Base-by-base conservation (phyloP, 2,113 vertebrate species). In the Sapayoa aenigma region DNA sequence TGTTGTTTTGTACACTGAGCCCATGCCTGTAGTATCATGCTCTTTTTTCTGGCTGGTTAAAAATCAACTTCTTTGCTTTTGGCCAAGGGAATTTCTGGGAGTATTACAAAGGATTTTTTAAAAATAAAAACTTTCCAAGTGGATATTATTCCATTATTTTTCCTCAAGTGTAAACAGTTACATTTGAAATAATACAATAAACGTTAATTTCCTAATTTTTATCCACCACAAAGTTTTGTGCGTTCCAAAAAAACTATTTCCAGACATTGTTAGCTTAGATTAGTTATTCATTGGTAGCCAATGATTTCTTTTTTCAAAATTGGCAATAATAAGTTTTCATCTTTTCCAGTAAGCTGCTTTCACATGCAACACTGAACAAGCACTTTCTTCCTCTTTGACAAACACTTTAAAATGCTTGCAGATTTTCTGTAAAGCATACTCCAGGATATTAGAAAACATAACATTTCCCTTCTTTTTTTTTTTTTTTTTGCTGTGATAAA, bases 91-190 rank as follows among this genome's bases (percentile, higher is more conserved):
- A 95, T 95, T 98, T 97, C 97, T 98, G 97, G 97, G 97, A 98
- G 96, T 65, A 95, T 95, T 94, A 95, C 93, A 98, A 96, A 97
- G 81, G 67, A 96, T 96, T 97, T 97, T 95, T 94, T 47, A 37
- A 90, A 95, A 89, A 90, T 60, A 90, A 93, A 83, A 86, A 93
- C 97, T 98, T 98, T 98, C 97, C 97, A 98, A 98, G 96, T 98
- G 97, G 94, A 97, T 97, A 97, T 98, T 97, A 98, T 97, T 98
- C 98, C 97, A 98, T 97, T 98, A 97, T 98, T 98, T 97, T 98
- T 97, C 96, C 96, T 98, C 98, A 98, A 98, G 97, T 98, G 97
- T 98, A 98, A 98, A 98, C 98, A 98, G 97, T 98, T 98, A 97
- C 98, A 98, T 97, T 98, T 98, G 96, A 97, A 98, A 97, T 97